Evolutionary conservation across 23 tunicate genomes (phyloP).

Genomic region (Botrylloides violaceus): DNA sequence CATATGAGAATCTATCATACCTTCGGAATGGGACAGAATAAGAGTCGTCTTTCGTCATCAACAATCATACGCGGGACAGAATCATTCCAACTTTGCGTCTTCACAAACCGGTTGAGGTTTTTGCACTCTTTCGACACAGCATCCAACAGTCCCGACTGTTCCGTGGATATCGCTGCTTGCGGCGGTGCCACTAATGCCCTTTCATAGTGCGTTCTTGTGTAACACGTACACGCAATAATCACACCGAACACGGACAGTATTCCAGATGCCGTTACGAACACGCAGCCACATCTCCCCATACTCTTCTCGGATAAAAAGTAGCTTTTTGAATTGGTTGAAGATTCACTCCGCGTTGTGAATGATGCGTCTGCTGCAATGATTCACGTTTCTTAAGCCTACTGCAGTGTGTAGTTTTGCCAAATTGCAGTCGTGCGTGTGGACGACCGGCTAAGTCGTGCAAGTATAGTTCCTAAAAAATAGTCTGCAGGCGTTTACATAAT

Average conservation of each 20-base stretch:
- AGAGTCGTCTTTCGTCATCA: constrained; percentile 7
- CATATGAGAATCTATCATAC: too few species aligned
- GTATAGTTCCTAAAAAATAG: too few species aligned
- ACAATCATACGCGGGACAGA: constrained; percentile 16
- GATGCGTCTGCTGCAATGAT: too few species aligned
- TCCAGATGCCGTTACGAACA: background rate
- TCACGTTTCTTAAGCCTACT: too few species aligned
- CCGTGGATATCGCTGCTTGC: background rate
- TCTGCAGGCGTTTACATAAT: too few species aligned
- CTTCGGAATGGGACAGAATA: constrained; percentile 24
- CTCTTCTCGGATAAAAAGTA: too few species aligned
- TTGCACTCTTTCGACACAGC: background rate
- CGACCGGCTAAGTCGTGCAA: too few species aligned
- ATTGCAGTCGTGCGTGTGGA: too few species aligned
- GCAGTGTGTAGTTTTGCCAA: too few species aligned
- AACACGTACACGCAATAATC: background rate
- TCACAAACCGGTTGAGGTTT: background rate
- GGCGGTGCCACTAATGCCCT: background rate
- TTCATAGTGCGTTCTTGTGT: background rate
- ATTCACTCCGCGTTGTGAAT: too few species aligned
- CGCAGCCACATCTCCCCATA: background rate
- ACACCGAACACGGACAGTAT: background rate
- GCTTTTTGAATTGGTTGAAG: too few species aligned
- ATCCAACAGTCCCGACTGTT: background rate
- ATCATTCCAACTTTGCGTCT: constrained; percentile 5